Evolutionary conservation across 2,113 vertebrate species (phyloP), one percentile per base, ranked within the genome.

Genomic region (Cavia porcellus): DNA sequence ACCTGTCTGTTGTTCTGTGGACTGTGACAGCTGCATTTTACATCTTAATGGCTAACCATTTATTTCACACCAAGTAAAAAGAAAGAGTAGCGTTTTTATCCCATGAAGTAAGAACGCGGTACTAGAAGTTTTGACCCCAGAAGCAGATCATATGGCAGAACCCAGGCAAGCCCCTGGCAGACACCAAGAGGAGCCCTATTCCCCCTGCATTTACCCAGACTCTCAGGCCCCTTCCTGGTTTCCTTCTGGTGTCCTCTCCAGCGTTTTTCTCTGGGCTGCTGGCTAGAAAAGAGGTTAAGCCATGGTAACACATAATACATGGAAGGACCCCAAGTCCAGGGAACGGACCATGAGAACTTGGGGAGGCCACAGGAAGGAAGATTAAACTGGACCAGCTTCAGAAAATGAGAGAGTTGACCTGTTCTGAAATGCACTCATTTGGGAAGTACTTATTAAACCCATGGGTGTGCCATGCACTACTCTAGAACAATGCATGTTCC

Each of bases 1-100:
- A 97, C 96, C 96, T 97, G 97, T 94, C 91, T 97, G 93, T 75
- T 96, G 94, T 89, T 93, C 96, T 97, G 45, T 89, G 96, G 86
- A 75, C 97, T 96, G 94, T 96, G 96, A 87, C 96, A 96, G 86
- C 91, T 89, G 68, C 91, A 85, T 96, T 98, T 96, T 96, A 91
- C 83, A 94, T 96, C 95, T 85, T 94, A 97, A 95, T 94, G 95
- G 68, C 95, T 94, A 80, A 94, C 90, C 93, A 91, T 96, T 97
- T 95, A 87, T 96, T 97, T 90, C 87, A 92, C 24, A 47, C 88
- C 28, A 75, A 90, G 77, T 32, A 38, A 32, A 64, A 19, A 52
- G 6, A 47, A 8, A 61, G 3, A 55, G 57, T 45, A 42, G 22
- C 86, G 57, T 77, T 83, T 90, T 92, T n/a, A 75, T 62, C 35